Evolutionary conservation across 2,888 invertebrate species (phyloP).

Genomic region (Agrochola litura): DNA sequence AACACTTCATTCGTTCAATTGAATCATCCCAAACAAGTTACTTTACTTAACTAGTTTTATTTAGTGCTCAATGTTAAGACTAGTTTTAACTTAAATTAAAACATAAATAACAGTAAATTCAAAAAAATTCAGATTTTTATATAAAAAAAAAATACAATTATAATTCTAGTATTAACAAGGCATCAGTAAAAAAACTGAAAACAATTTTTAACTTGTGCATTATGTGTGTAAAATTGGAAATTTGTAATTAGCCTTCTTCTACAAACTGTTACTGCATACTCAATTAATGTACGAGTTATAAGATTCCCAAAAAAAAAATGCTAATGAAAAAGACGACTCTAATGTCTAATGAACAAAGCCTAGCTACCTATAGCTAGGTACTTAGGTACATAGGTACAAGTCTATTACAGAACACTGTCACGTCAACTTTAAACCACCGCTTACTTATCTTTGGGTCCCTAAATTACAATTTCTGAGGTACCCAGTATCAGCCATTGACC

Average conservation of each 20-base stretch:
- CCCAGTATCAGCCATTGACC: conserved; percentile 67
- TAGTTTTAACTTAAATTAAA: no score
- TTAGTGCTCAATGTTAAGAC: no score
- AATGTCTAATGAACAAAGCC: neutral
- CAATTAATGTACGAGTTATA: neutral
- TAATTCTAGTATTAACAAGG: no score
- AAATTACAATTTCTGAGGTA: conserved; percentile 66
- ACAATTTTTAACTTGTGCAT: no score
- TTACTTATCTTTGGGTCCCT: conserved; percentile 59
- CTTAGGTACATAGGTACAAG: conserved; percentile 1
- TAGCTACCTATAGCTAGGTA: neutral
- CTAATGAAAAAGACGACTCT: neutral
- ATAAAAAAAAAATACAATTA: no score
- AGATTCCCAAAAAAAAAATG: neutral
- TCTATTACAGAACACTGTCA: conserved; percentile 58
- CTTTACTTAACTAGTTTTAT: no score
- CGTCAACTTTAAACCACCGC: conserved; percentile 56
- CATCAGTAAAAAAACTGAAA: no score
- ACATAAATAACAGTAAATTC: no score
- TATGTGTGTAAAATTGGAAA: neutral
- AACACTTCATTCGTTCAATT: no score
- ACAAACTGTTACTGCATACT: neutral
- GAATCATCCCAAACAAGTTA: no score
- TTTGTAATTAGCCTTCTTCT: neutral
- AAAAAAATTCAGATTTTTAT: no score